A percentile compares a stretch with the other conserved stretches of the same genome.
phyloP scores from a whole-genome alignment of 2,113 vertebrate genomes.

The Nicator chloris region DNA sequence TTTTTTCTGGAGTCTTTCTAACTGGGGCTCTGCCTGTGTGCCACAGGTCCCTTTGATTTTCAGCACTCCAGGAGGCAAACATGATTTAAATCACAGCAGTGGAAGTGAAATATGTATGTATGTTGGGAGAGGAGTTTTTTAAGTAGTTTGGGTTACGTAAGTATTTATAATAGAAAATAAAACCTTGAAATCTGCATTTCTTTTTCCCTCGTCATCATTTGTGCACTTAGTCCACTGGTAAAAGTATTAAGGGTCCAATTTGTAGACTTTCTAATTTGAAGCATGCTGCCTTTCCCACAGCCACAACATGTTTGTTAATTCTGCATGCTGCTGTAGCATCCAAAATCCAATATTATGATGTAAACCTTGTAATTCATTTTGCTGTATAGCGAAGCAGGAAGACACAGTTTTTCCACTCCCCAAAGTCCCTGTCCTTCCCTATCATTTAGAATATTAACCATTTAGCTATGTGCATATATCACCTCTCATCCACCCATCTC shows the following conservation, averaged over 20 bases:
- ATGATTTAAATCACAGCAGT: background rate
- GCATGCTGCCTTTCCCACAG: background rate
- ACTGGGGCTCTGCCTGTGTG: background rate
- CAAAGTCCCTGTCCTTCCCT: background rate
- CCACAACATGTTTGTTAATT: background rate
- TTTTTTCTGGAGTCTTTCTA: background rate
- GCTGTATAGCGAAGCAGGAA: background rate
- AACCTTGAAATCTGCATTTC: background rate
- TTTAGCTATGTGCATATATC: background rate
- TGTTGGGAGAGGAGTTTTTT: background rate
- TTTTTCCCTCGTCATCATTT: background rate
- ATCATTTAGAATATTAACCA: background rate
- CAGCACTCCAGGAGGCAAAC: background rate
- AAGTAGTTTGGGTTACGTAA: background rate
- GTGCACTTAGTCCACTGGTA: background rate
- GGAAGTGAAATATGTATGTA: background rate
- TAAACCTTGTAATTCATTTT: background rate
- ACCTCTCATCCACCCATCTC: background rate
- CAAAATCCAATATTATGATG: background rate
- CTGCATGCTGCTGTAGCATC: background rate
- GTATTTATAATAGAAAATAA: background rate
- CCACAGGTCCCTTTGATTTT: constrained; percentile 4
- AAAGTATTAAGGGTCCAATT: background rate
- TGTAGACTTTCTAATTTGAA: background rate
- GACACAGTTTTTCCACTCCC: background rate